Conservation (phyloP, 1,140 invertebrate species). For the Drosophila insularis region DNA sequence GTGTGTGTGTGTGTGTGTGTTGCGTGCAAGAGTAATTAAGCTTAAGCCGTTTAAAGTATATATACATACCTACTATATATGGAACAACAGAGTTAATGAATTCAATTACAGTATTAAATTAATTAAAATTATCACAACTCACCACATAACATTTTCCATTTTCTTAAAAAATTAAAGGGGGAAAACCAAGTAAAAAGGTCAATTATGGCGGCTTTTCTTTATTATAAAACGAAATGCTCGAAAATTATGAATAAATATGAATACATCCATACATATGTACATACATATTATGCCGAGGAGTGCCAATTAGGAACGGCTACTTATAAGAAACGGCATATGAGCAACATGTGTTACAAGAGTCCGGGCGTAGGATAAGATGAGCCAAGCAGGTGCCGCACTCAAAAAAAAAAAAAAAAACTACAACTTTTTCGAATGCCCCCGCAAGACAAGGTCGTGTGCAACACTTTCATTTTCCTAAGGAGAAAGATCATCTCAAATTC, state of each 20-base stretch:
- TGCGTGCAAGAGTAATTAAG: constrained; percentile 62
- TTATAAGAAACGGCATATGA: constrained; percentile 52
- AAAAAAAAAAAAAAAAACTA: constrained; percentile 25
- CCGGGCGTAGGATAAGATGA: neutral
- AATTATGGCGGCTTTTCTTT: constrained; percentile 7
- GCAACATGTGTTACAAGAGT: constrained; percentile 54
- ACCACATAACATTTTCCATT: constrained; percentile 38
- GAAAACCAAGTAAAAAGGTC: constrained; percentile 55
- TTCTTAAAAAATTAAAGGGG: constrained; percentile 36
- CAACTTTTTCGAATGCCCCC: constrained; percentile 17
- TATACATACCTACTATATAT: neutral
- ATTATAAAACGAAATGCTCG: constrained; percentile 37
- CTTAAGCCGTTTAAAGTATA: constrained; percentile 32
- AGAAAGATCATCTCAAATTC: constrained; percentile 33
- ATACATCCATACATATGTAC: too few relatives aligned
- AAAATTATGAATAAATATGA: constrained; percentile 64
- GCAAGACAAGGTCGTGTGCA: constrained; percentile 40
- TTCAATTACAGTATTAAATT: constrained; percentile 62
- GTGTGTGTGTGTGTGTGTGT: constrained; percentile 32
- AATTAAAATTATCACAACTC: constrained; percentile 60
- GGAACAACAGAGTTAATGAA: constrained; percentile 26
- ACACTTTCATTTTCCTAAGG: neutral
- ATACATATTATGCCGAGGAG: constrained; percentile 34
- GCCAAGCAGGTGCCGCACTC: constrained; percentile 46
- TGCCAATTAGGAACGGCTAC: constrained; percentile 58